Evolutionary conservation across 2,797 vertebrate species (phyloP).

Genomic region (Melanotaenia parkinsoni): DNA sequence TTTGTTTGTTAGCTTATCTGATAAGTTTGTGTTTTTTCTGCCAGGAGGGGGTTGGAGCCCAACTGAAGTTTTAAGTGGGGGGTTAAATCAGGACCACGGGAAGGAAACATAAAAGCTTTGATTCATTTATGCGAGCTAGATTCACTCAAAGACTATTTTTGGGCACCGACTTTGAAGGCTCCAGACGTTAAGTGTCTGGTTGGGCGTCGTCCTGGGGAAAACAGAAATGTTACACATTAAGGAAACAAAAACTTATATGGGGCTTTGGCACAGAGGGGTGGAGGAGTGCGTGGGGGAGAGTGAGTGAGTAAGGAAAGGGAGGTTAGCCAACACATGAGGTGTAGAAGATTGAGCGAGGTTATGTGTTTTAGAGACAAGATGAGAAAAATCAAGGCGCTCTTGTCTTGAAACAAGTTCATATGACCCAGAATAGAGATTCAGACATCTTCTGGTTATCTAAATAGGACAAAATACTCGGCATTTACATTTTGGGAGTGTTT

Average conservation of each 20-base stretch:
- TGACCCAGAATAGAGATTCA: conserved; percentile 52
- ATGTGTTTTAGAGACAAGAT: conserved; percentile 13
- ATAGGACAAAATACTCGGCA: conserved; percentile 32
- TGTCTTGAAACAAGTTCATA: conserved; percentile 21
- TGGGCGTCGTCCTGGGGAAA: conserved; percentile 39
- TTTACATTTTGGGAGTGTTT: conserved; percentile 2
- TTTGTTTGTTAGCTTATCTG: conserved; percentile 53
- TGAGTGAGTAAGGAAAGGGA: background rate
- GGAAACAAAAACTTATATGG: conserved; percentile 51
- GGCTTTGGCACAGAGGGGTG: conserved; percentile 24
- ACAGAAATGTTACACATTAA: conserved; percentile 56
- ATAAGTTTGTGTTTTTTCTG: conserved; percentile 29
- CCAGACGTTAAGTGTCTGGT: conserved; percentile 23
- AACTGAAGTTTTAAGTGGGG: conserved; percentile 48
- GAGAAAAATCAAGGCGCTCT: conserved; percentile 6
- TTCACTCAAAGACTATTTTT: conserved; percentile 41
- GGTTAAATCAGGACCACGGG: conserved; percentile 10
- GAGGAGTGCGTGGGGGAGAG: conserved; percentile 22
- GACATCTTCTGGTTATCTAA: conserved; percentile 39
- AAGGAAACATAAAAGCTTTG: conserved; percentile 42
- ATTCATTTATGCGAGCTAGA: conserved; percentile 58
- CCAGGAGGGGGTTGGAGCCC: conserved; percentile 10
- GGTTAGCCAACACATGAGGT: conserved; percentile 18
- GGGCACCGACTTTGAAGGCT: conserved; percentile 50
- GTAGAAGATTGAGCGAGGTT: conserved; percentile 6